These are phyloP conservation scores for Spicauda simplicius DNA, from an alignment of 2,888 invertebrate genomes.

Conservation along the genomic window DNA sequence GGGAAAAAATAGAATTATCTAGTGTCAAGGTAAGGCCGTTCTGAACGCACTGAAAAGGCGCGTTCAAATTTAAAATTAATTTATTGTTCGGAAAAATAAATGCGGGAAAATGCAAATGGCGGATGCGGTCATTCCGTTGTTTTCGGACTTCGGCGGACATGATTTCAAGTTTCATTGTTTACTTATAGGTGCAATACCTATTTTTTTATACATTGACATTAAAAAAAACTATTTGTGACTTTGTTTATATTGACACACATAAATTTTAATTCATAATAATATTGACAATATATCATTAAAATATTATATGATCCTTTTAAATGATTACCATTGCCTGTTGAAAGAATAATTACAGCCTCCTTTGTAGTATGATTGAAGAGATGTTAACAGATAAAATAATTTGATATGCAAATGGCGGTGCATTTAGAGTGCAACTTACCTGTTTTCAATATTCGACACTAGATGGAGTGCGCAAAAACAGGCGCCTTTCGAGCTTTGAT, in stretches of 20 bases:
- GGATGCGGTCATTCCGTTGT: conserved; percentile 1
- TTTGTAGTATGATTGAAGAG: background rate
- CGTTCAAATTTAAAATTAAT: conserved; percentile 5
- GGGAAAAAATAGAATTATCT: conserved; percentile 34
- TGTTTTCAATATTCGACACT: conserved; percentile 7
- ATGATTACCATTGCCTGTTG: background rate
- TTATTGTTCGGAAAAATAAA: background rate
- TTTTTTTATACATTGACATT: no score
- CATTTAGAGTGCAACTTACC: conserved; percentile 5
- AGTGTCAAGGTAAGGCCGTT: conserved; percentile 33
- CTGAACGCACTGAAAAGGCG: conserved; percentile 23
- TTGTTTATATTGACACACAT: background rate
- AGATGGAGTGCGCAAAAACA: conserved; percentile 8
- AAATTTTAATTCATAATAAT: background rate
- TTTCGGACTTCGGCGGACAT: background rate
- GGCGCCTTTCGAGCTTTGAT: background rate
- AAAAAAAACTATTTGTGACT: no score
- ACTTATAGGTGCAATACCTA: no score
- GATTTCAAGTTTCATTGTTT: background rate
- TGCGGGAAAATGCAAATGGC: conserved; percentile 24
- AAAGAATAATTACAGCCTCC: background rate
- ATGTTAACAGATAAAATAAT: conserved; percentile 4
- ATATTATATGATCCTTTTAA: background rate
- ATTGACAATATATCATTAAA: background rate
- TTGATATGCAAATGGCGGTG: conserved; percentile 13